A percentile compares a stretch with the other conserved stretches of the same genome.
Evolutionary conservation across 1,140 invertebrate species (phyloP).

Genomic region (Drepana arcuata): DNA sequence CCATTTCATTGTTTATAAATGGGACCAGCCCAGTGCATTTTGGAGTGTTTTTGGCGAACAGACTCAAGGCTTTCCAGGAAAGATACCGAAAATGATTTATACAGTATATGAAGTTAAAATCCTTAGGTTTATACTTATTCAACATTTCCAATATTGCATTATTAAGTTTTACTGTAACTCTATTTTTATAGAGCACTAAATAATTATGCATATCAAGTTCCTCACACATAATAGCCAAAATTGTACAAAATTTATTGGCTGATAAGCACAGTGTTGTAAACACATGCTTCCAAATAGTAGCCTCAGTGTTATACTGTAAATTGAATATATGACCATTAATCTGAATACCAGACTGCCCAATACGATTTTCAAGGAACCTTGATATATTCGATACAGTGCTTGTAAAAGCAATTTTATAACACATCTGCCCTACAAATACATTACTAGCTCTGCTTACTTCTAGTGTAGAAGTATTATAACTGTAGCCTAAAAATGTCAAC

Average conservation of each 20-base stretch:
- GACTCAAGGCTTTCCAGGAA: slow-evolving; percentile 52
- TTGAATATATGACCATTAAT: slow-evolving; percentile 58
- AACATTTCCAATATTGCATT: slow-evolving; percentile 50
- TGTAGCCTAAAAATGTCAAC: slow-evolving; percentile 59
- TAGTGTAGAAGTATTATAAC: slow-evolving; percentile 46
- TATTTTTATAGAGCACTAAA: slow-evolving; percentile 55
- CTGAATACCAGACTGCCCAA: slow-evolving; percentile 57
- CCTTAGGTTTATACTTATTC: slow-evolving; percentile 30
- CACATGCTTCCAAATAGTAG: slow-evolving; percentile 52
- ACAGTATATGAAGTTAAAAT: slow-evolving; percentile 52
- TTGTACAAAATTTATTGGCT: slow-evolving; percentile 69
- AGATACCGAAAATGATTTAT: slow-evolving; percentile 67
- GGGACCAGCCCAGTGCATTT: slow-evolving; percentile 51
- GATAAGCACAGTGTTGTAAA: slow-evolving; percentile 60
- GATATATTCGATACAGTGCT: slow-evolving; percentile 31
- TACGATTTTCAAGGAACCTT: slow-evolving; percentile 56
- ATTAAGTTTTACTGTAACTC: slow-evolving; percentile 52
- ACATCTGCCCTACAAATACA: slow-evolving; percentile 56
- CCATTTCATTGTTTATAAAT: slow-evolving; percentile 38
- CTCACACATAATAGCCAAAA: slow-evolving; percentile 45
- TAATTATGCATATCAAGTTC: slow-evolving; percentile 36
- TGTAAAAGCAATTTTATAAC: slow-evolving; percentile 63
- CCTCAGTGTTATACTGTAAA: slow-evolving; percentile 47
- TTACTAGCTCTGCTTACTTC: slow-evolving; percentile 49
- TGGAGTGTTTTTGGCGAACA: slow-evolving; percentile 48